These are phyloP conservation scores for Nestor notabilis DNA, from an alignment of 2,113 vertebrate species.

Conservation along the genomic window DNA sequence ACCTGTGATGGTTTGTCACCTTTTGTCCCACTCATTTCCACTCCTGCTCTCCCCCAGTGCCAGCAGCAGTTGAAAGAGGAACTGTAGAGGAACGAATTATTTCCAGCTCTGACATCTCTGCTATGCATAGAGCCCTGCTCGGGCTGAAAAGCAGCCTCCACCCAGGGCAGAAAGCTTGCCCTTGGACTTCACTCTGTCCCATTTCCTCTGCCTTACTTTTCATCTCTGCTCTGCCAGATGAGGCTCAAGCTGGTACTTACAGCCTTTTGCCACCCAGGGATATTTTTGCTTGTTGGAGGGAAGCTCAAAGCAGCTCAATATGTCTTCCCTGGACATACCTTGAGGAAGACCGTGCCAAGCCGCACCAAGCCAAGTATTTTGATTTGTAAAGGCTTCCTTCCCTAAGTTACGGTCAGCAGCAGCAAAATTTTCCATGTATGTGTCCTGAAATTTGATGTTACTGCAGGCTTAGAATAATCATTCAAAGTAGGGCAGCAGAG, in stretches of 20 bases:
- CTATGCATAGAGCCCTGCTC: neutral
- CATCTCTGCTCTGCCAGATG: neutral
- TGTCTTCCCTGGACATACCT: neutral
- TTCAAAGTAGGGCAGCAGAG: neutral
- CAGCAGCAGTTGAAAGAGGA: neutral
- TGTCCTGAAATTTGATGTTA: neutral
- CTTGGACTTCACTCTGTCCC: neutral
- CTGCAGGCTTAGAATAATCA: neutral
- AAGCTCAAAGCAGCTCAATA: neutral
- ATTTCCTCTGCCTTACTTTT: neutral
- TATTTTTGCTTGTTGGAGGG: neutral
- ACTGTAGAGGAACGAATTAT: neutral
- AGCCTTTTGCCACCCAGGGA: neutral
- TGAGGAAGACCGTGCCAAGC: neutral
- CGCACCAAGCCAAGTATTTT: neutral
- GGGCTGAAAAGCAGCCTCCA: neutral
- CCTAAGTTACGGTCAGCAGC: neutral
- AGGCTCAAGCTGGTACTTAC: neutral
- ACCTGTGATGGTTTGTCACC: neutral
- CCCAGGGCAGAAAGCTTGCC: neutral
- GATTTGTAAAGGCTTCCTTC: neutral
- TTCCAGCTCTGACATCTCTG: neutral
- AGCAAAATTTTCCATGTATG: neutral
- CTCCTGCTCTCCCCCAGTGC: neutral
- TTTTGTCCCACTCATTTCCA: neutral